Base-by-base conservation (phyloP, 1,140 invertebrate species). In the Akabosia matsudoensis region DNA sequence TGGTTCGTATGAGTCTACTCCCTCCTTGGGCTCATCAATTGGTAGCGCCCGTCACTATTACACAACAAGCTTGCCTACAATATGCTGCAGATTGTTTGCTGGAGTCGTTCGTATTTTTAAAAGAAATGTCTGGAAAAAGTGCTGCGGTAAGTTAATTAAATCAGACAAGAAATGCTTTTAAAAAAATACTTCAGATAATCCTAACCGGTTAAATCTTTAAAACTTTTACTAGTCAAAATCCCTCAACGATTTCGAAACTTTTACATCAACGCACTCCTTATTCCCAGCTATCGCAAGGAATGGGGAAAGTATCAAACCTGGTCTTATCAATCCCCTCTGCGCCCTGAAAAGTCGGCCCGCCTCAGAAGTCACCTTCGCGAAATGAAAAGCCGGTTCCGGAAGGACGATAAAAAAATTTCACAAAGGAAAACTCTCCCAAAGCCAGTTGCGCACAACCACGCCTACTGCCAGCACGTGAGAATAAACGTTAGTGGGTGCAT, bases 281-380 rank as follows among this genome's bases (percentile, higher is more conserved):
- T 76, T 28, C 70, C 75, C 22, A 22, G 13, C 1, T 76, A 76
- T 28, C 75, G 75, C 13, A 14, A 16, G 1, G 75, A 76, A 34
- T 76, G 75, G 75, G 75, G 75, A 16, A 76, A 73, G 30, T 76
- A 76, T 37, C 34, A 18, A 2, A 72, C 34, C 7, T 76, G 75
- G 75, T 28, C 1, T 22, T 73, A 31, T 37, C 34, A 33, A 13
- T 31, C 26, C 1, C 24, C 64, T 0, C 10, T 10, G 26, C 61
- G 61, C 14, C 28, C 54, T 30, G 31, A n/a, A 31, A 2, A 30
- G 61, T 16, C 7, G 1, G 3, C 24, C 28, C 28, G 1, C 13
- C 1, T 67, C 7, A 31, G n/a, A n/a, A 30, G 3, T 7, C 61
- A 30, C 13, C 61, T 67, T 10, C 54, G 7, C 10, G 28, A 22